Percentiles rank a stretch among this genome's conserved stretches.
phyloP scores from a whole-genome alignment of 2,113 vertebrate species.

The Haemorhous mexicanus region DNA sequence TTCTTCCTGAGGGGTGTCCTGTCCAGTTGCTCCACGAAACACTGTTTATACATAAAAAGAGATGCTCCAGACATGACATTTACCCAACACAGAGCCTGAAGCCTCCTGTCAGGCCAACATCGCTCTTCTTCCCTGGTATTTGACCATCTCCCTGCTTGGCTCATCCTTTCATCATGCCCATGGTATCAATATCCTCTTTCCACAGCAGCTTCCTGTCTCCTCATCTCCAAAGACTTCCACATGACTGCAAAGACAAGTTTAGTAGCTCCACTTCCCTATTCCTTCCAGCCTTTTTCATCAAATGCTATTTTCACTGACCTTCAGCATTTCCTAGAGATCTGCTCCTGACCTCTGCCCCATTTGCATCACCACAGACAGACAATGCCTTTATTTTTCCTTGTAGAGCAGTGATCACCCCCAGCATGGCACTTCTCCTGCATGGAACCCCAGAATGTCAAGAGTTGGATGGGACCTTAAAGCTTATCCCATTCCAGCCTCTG shows the following conservation, averaged over 20 bases:
- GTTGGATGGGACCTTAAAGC: neutral
- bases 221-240: neutral
- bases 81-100: neutral
- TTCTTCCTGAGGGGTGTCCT: neutral
- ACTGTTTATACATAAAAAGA: neutral
- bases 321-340: neutral
- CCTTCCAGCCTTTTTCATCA: neutral
- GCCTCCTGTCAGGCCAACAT: neutral
- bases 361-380: neutral
- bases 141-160: neutral
- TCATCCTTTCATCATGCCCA: neutral
- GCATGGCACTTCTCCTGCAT: no score
- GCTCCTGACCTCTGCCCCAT: neutral
- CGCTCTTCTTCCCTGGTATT: neutral
- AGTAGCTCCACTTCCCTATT: neutral
- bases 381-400: neutral
- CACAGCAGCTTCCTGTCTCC: neutral
- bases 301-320: neutral
- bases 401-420: neutral
- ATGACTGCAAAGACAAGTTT: neutral
- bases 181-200: neutral
- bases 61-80: neutral
- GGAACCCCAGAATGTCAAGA: neutral
- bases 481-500: neutral
- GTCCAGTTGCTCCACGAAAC: neutral